phyloP scores from a whole-genome alignment of 2,113 vertebrate species.

The Aspidoscelis tigris region DNA sequence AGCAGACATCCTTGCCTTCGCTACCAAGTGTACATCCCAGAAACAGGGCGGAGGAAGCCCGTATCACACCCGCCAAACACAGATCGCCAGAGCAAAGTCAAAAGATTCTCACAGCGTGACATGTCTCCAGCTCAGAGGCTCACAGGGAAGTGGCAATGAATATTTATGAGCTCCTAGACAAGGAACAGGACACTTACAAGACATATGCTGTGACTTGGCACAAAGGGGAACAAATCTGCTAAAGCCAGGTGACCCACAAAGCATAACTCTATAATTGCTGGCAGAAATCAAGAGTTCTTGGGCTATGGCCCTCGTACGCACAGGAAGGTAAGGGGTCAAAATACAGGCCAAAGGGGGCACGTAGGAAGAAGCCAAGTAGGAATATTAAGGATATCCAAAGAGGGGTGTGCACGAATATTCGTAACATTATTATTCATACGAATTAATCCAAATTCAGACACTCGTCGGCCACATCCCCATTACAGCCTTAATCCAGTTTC shows the following conservation, averaged over 20 bases:
- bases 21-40: not conserved
- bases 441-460: no score
- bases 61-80: not conserved
- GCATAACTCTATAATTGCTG: not conserved
- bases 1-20: not conserved
- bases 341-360: not conserved
- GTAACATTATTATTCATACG: not conserved
- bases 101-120: constrained; percentile 40
- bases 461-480: no score
- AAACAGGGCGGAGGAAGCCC: constrained; percentile 37
- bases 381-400: no score
- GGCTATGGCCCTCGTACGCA: no score
- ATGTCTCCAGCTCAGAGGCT: constrained; percentile 42
- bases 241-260: constrained; percentile 1
- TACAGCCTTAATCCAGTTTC: no score
- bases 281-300: not conserved
- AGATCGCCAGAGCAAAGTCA: constrained; percentile 29
- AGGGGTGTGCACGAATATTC: not conserved
- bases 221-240: constrained; percentile 10
- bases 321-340: not conserved
- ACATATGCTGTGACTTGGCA: constrained; percentile 38
- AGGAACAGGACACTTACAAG: constrained; percentile 53
- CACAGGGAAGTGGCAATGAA: constrained; percentile 37
- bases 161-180: constrained; percentile 61
- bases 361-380: no score